phyloP scores from a whole-genome alignment of 2,797 vertebrate genomes.

The Pygocentrus nattereri region DNA sequence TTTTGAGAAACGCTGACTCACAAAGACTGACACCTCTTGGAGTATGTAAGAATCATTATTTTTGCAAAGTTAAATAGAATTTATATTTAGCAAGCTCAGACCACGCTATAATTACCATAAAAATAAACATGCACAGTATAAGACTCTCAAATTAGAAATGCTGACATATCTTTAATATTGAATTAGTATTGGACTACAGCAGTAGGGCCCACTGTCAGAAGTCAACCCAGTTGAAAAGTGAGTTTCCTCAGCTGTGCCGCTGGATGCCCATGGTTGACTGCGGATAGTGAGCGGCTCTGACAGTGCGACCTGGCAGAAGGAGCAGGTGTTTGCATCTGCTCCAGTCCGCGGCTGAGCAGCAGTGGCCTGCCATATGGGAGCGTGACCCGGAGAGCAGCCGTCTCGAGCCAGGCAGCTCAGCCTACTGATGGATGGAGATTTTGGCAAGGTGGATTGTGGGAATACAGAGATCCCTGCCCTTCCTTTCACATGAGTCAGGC shows the following conservation, averaged over 20 bases:
- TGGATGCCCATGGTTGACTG: constrained; percentile 13
- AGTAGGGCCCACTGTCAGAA: background rate
- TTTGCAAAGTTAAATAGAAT: background rate
- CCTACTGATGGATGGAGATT: constrained; percentile 43
- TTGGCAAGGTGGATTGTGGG: constrained; percentile 37
- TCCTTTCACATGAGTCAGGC: constrained; percentile 27
- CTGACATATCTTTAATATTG: background rate
- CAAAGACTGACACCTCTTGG: background rate
- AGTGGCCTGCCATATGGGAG: constrained; percentile 58
- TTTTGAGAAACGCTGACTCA: constrained; percentile 15
- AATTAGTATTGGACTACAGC: background rate
- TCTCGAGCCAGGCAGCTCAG: constrained; percentile 62
- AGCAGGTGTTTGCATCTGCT: constrained; percentile 72
- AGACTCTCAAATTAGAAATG: background rate
- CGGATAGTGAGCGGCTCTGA: constrained; percentile 46
- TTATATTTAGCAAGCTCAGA: background rate
- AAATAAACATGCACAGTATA: background rate
- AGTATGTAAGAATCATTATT: background rate
- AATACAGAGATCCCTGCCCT: constrained; percentile 24
- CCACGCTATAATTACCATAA: background rate
- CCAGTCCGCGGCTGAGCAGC: constrained; percentile 46
- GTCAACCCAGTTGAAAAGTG: background rate
- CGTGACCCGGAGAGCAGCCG: constrained; percentile 64
- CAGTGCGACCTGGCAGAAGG: constrained; percentile 60
- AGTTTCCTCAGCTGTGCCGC: background rate